Evolutionary conservation across 2,113 vertebrate species (phyloP).

Genomic region (Odobenus rosmarus): DNA sequence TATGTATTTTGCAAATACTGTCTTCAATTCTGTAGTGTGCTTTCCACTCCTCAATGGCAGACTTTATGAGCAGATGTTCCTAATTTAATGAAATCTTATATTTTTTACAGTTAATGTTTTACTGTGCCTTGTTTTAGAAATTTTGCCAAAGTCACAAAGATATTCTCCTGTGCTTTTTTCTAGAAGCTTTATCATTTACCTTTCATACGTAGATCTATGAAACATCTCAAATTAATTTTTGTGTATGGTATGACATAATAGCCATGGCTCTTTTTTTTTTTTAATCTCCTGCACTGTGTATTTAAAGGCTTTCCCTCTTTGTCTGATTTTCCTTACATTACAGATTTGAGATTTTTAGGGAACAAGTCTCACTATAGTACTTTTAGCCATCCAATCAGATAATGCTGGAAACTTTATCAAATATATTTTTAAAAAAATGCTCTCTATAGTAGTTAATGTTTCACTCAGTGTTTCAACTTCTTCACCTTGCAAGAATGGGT

Average conservation of each 20-base stretch:
- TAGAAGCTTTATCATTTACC: neutral
- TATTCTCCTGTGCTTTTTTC: neutral
- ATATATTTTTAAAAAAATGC: neutral
- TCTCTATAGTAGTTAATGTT: neutral
- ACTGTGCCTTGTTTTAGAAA: neutral
- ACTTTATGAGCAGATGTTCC: neutral
- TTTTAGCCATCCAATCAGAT: neutral
- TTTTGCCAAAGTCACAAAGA: neutral
- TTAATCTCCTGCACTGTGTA: neutral
- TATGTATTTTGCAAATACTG: neutral
- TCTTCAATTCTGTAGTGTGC: neutral
- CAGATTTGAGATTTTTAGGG: neutral
- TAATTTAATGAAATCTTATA: neutral
- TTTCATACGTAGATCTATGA: neutral
- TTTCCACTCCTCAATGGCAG: neutral
- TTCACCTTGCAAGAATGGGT: neutral
- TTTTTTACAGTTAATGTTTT: neutral
- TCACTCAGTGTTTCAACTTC: neutral
- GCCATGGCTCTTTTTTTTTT: neutral
- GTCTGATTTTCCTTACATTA: neutral
- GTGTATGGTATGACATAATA: neutral
- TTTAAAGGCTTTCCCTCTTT: neutral
- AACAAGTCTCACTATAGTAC: neutral
- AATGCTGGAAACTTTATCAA: neutral
- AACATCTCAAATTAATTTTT: neutral